phyloP scores from a whole-genome alignment of 2,888 invertebrate genomes.

The Autographa gamma region DNA sequence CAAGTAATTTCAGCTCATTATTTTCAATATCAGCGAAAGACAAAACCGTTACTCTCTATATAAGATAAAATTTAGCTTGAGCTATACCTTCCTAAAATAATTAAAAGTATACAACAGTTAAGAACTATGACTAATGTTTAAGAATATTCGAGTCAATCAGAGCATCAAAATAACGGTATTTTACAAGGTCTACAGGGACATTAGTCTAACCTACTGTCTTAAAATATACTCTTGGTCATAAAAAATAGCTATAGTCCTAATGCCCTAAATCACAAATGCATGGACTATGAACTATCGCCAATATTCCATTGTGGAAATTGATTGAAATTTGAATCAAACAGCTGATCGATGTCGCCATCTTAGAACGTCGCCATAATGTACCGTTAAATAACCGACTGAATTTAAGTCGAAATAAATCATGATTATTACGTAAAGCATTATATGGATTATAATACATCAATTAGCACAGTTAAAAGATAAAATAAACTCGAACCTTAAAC shows the following conservation, averaged over 20 bases:
- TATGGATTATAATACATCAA: not conserved
- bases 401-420: not conserved
- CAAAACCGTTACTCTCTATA: too few species aligned
- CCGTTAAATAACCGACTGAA: not conserved
- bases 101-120: not conserved
- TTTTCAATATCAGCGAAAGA: too few species aligned
- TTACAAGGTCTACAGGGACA: not conserved
- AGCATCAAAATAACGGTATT: not conserved
- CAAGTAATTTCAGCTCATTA: too few species aligned
- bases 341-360: not conserved
- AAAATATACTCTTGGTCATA: not conserved
- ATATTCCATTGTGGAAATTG: not conserved
- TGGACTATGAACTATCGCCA: not conserved
- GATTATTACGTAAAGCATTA: not conserved
- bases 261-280: not conserved
- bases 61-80: not conserved
- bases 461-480: not conserved
- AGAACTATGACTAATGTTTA: not conserved
- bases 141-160: constrained; percentile 3
- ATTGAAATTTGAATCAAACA: not conserved
- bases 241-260: not conserved
- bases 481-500: not conserved
- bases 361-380: not conserved
- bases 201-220: not conserved
- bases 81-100: not conserved